Conservation (phyloP, 2,888 invertebrate genomes). For the Nomada hirtipes region DNA sequence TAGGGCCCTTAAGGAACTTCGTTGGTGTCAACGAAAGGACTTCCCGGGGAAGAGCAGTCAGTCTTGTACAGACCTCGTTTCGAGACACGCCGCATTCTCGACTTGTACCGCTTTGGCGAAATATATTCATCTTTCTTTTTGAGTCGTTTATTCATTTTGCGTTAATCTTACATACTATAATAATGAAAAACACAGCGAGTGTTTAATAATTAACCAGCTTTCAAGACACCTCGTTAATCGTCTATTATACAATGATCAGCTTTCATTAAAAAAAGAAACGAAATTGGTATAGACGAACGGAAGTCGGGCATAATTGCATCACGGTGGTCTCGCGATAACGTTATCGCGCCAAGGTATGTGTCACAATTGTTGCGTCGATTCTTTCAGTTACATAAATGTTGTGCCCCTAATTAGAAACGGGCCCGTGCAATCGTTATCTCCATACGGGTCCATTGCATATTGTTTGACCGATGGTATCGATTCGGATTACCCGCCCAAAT, state of each 20-base stretch:
- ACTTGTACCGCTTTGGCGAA: no score
- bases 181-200: no score
- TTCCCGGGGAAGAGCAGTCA: no score
- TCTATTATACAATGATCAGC: neutral
- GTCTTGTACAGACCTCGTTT: no score
- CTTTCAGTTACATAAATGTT: slow-evolving; percentile 26
- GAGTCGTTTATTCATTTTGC: no score
- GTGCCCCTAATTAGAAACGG: neutral
- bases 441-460: neutral
- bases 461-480: slow-evolving; percentile 10
- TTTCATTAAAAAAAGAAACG: neutral
- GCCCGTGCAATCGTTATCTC: neutral
- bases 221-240: no score
- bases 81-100: no score
- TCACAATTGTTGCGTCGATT: slow-evolving; percentile 7
- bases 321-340: slow-evolving; percentile 29
- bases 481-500: neutral
- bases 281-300: neutral
- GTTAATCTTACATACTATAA: no score
- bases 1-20: no score
- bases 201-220: no score
- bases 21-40: no score
- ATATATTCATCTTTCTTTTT: no score
- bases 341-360: slow-evolving; percentile 31
- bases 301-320: slow-evolving; percentile 8